A percentile compares a stretch with the other conserved stretches of the same genome.
phyloP scores from a whole-genome alignment of 1,140 invertebrate species.

The Gonioctena quinquepunctata region DNA sequence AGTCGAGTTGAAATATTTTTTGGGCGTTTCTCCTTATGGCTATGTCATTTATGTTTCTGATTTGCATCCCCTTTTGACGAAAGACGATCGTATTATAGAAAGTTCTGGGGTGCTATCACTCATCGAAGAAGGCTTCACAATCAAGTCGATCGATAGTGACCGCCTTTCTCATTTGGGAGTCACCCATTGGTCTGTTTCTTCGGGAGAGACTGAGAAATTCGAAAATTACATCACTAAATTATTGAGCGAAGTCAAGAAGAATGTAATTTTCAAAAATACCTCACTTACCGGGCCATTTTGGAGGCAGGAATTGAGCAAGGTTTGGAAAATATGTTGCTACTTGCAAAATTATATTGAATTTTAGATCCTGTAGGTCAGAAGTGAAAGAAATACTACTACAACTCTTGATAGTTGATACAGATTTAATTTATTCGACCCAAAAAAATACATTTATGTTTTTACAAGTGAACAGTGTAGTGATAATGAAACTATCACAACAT shows the following conservation, averaged over 20 bases:
- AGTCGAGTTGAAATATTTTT: not conserved
- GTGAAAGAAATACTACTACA: too few relatives aligned
- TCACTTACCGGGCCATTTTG: not conserved
- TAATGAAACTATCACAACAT: too few relatives aligned
- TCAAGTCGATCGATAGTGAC: not conserved
- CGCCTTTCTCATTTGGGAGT: not conserved
- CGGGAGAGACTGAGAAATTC: not conserved
- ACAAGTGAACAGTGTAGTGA: too few relatives aligned
- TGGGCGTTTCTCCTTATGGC: not conserved
- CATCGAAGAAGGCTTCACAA: not conserved
- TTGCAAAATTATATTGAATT: not conserved
- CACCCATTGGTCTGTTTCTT: not conserved
- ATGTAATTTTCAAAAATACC: not conserved
- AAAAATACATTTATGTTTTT: too few relatives aligned
- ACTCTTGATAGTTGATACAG: too few relatives aligned
- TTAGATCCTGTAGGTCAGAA: not conserved
- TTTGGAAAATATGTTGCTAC: not conserved
- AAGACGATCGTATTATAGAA: not conserved
- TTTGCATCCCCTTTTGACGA: not conserved
- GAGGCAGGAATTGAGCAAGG: not conserved
- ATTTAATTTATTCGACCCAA: too few relatives aligned
- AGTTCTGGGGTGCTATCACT: not conserved
- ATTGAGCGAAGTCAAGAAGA: not conserved
- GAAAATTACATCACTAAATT: not conserved
- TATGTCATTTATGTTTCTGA: not conserved